These are phyloP conservation scores for Cactoblastis cactorum DNA, from an alignment of 2,888 invertebrate species.

Conservation along the genomic window DNA sequence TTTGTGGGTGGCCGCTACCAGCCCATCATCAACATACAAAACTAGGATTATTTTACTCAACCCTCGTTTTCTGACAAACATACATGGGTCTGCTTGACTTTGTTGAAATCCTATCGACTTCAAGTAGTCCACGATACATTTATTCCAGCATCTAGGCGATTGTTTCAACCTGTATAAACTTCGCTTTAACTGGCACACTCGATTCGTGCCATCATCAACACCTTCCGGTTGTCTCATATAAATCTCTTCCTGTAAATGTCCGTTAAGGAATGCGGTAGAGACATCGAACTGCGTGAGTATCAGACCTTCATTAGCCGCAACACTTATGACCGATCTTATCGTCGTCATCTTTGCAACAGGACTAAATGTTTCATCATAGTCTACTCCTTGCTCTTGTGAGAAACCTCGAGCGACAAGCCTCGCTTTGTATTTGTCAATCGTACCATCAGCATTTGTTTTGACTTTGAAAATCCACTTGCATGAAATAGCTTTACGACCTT, in stretches of 20 bases:
- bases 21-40: conserved; percentile 19
- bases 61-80: conserved; percentile 13
- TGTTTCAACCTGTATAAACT: conserved; percentile 21
- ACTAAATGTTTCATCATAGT: conserved; percentile 20
- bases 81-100: conserved; percentile 16
- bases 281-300: conserved; percentile 10
- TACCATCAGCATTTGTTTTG: conserved; percentile 24
- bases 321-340: conserved; percentile 15
- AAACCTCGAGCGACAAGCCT: conserved; percentile 14
- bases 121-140: conserved; percentile 11
- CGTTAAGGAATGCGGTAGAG: neutral
- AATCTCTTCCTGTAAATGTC: neutral
- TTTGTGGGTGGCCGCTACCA: conserved; percentile 9
- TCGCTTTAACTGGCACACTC: conserved; percentile 17
- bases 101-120: conserved; percentile 11
- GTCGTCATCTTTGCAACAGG: conserved; percentile 18
- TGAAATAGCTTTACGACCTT: conserved; percentile 20
- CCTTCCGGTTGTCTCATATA: neutral
- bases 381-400: conserved; percentile 17
- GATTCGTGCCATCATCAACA: conserved; percentile 6
- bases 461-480: conserved; percentile 23
- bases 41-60: conserved; percentile 12
- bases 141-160: conserved; percentile 18
- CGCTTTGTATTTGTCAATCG: conserved; percentile 23
- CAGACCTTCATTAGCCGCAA: conserved; percentile 16